A percentile compares a stretch with the other conserved stretches of the same genome.
Evolutionary conservation across 2,113 vertebrate genomes (phyloP).

Genomic region (Halcyon senegalensis): DNA sequence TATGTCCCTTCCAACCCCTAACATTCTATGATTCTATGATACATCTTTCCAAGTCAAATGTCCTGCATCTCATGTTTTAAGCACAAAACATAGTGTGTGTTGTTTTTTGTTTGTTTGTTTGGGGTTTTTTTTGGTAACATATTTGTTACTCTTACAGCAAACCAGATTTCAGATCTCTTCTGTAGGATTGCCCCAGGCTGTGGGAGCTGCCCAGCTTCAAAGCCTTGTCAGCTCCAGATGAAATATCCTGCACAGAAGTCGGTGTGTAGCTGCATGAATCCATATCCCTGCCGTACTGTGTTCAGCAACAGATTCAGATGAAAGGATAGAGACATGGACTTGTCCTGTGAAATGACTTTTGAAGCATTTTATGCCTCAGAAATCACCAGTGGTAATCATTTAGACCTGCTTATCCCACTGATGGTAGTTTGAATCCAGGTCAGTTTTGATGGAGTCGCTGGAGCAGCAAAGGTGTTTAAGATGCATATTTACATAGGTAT

Average conservation of each 20-base stretch:
- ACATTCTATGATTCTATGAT: no score
- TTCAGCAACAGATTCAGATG: not conserved
- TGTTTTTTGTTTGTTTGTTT: no score
- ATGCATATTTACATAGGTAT: not conserved
- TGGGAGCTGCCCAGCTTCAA: not conserved
- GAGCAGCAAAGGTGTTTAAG: not conserved
- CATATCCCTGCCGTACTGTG: not conserved
- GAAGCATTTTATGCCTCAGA: not conserved
- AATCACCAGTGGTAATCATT: not conserved
- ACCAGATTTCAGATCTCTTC: not conserved
- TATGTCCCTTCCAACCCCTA: no score
- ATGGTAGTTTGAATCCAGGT: not conserved
- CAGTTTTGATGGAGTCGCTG: not conserved
- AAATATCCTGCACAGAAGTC: not conserved
- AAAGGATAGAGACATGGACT: not conserved
- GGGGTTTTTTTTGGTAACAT: not conserved
- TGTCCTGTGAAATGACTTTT: not conserved
- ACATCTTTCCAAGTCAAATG: not conserved
- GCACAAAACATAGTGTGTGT: rapidly evolving
- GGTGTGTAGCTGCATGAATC: not conserved
- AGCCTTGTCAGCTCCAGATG: not conserved
- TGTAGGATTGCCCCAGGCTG: not conserved
- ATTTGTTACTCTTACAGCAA: not conserved
- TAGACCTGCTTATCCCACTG: not conserved
- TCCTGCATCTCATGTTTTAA: not conserved